Percentiles rank a stretch among this genome's conserved stretches.
These are phyloP conservation scores for Actinia tenebrosa DNA, from an alignment of 64 coral and sea anemone genomes.

Conservation along the genomic window DNA sequence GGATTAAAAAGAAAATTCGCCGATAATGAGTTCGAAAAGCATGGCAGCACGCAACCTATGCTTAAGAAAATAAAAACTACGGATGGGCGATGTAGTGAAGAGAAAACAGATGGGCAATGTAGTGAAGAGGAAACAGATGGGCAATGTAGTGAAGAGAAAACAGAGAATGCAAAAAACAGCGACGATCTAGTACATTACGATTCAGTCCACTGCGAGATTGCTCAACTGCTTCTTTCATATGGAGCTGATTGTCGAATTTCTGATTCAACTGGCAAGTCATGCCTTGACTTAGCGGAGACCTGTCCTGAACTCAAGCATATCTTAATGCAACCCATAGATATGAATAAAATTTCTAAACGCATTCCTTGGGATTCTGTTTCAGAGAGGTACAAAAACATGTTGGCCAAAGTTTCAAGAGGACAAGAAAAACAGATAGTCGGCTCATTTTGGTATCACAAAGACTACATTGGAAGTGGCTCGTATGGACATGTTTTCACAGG, in stretches of 20 bases:
- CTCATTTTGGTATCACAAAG: not conserved
- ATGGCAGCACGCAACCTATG: not conserved
- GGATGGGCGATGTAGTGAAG: not conserved
- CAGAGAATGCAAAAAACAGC: not conserved
- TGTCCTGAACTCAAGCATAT: slow-evolving; percentile 6
- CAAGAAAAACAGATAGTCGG: not conserved
- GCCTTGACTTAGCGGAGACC: slow-evolving; percentile 1
- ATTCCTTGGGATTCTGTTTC: slow-evolving; percentile 9
- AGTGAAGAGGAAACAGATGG: not conserved
- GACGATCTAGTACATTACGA: not conserved
- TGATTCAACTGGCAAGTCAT: not conserved
- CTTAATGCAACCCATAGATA: not conserved
- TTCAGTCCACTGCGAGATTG: slow-evolving; percentile 4
- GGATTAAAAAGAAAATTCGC: not conserved
- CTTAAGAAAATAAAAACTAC: not conserved
- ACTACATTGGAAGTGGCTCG: not conserved
- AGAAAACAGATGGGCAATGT: not conserved
- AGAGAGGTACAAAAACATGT: not conserved
- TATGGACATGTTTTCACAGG: slow-evolving; percentile 19
- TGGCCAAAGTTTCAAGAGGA: not conserved
- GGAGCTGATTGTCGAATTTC: not conserved
- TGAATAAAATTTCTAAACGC: not conserved
- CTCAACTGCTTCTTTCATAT: not conserved
- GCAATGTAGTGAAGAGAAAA: not conserved
- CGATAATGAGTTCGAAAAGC: not conserved